Percentiles rank a stretch among this genome's conserved stretches.
Evolutionary conservation across 2,113 vertebrate species (phyloP).

Genomic region (Cochlearius cochlearius): DNA sequence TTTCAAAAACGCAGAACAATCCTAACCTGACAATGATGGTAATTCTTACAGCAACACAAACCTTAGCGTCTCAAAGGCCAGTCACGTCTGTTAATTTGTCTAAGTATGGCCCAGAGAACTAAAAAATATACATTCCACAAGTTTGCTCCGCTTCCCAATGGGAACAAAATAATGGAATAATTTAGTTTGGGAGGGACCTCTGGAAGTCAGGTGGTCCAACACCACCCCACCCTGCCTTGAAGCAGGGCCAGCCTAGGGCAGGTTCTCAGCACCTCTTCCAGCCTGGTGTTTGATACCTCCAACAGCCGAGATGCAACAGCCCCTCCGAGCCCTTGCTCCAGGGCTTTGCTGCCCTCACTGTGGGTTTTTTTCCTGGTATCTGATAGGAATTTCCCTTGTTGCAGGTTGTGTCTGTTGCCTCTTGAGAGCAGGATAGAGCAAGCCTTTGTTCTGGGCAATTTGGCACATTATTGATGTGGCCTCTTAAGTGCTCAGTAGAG

Average conservation of each 20-base stretch:
- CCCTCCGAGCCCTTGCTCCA: neutral
- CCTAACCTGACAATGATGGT: neutral
- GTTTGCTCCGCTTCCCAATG: neutral
- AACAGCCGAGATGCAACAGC: neutral
- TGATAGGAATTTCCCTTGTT: neutral
- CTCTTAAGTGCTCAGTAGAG: neutral
- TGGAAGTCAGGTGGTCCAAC: neutral
- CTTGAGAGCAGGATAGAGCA: neutral
- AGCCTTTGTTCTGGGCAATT: neutral
- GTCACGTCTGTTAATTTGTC: neutral
- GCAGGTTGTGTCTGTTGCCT: neutral
- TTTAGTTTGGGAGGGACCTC: neutral
- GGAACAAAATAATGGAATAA: neutral
- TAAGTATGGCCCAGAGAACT: neutral
- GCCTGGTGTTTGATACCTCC: neutral
- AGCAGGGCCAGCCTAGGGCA: neutral
- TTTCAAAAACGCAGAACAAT: neutral
- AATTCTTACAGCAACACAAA: neutral
- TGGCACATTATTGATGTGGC: neutral
- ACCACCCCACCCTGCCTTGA: fast-evolving
- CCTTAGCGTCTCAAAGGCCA: neutral
- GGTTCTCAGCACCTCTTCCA: neutral
- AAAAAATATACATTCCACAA: neutral
- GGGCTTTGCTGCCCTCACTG: neutral
- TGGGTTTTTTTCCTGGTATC: neutral